phyloP scores from a whole-genome alignment of 37 sponge, comb jelly and placozoan genomes.

The Aphrocallistes beatrix region DNA sequence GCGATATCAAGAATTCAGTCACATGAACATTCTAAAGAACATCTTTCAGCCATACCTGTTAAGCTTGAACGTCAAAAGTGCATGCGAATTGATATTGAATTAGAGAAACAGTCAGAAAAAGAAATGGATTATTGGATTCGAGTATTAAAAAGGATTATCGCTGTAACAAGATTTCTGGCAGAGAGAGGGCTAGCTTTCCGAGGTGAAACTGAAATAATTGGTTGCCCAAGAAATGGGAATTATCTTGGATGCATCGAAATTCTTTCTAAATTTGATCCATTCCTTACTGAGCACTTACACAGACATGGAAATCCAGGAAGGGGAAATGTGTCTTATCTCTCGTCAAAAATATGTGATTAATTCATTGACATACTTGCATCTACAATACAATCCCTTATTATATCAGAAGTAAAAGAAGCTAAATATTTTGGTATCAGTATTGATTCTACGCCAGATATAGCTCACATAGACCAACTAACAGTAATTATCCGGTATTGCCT shows the following conservation, averaged over 20 bases:
- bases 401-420: conserved; percentile 14
- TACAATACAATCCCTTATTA: background rate
- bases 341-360: conserved; percentile 25
- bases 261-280: conserved; percentile 16
- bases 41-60: conserved; percentile 18
- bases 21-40: conserved; percentile 17
- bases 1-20: conserved; percentile 20
- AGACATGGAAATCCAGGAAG: conserved; percentile 27
- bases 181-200: conserved; percentile 21
- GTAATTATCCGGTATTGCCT: conserved; percentile 17
- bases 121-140: background rate
- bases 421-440: conserved; percentile 28
- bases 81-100: conserved; percentile 9
- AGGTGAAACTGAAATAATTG: conserved; percentile 15
- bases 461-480: conserved; percentile 26
- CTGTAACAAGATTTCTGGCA: conserved; percentile 11
- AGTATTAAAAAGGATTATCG: background rate
- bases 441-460: conserved; percentile 29
- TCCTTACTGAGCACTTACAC: conserved; percentile 6
- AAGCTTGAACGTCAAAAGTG: conserved; percentile 1
- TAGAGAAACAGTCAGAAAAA: conserved; percentile 16
- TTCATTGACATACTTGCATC: conserved; percentile 23
- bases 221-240: conserved; percentile 17
- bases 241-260: conserved; percentile 19
- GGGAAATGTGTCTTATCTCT: conserved; percentile 21